Base-by-base conservation (phyloP, 1,140 invertebrate genomes). In the Helicoverpa armigera region DNA sequence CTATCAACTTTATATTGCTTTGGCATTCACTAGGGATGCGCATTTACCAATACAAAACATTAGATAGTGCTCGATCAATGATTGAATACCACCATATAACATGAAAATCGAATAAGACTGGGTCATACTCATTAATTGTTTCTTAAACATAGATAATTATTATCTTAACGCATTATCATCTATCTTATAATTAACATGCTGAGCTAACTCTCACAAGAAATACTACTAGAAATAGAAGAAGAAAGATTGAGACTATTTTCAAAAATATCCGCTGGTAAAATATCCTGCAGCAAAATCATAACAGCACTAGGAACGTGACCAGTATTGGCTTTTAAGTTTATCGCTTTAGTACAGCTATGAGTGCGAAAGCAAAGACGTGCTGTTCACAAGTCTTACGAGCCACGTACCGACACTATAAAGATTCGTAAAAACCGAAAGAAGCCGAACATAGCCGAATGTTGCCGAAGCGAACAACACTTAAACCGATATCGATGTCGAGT, bases 281-380 rank as follows among this genome's bases (percentile, higher is more conserved):
- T 43, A 43, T 43, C 35, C 4, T 5, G 5, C 2, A 7, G n/a
- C 2, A 12, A 9, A 69, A 18, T 3, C 35, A 48, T 16, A 48
- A 69, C 65, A 50, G 50, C 65, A 4, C n/a, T 50, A n/a, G n/a
- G 14, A 50, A 50, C 65, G 65, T 50, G 48, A 69, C 65, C 65
- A 69, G 35, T 65, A 65, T 69, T 23, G 13, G 65, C 65, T 69
- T 23, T 69, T 51, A 69, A 69, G 43, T 69, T 69, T 69, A 69
- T 69, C 43, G 65, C 16, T 69, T 23, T 14, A 69, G 65, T 69
- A 23, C 35, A 51, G 63, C 48, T 69, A 69, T 69, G 23, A 69
- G 65, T 51, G 65, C 0, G 16, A 51, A 65, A 69, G 48, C 48
- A 11, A 51, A 69, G 43, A 69, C 65, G 48, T 69, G 65, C 65